Conservation (phyloP, 2,113 vertebrate genomes). For the Argyrosomus japonicus region DNA sequence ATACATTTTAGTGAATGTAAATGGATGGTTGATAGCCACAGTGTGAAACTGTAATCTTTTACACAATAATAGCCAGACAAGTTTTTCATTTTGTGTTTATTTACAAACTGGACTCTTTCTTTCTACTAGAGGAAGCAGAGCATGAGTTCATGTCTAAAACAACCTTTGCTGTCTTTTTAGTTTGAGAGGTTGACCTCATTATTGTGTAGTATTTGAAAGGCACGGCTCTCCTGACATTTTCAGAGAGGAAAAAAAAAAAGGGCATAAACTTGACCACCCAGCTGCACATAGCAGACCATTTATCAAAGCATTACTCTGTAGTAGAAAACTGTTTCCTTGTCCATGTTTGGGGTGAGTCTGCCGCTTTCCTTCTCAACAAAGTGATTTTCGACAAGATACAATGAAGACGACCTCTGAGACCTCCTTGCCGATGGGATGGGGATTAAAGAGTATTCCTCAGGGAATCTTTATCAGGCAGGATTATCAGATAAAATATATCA, state of each 20-base stretch:
- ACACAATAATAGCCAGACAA: not conserved
- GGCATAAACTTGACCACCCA: conserved; percentile 25
- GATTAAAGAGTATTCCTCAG: conserved; percentile 70
- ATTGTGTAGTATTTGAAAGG: conserved; percentile 2
- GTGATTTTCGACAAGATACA: conserved; percentile 42
- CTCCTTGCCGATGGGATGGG: conserved; percentile 49
- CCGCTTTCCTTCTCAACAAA: conserved; percentile 28
- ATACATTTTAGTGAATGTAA: conserved; percentile 11
- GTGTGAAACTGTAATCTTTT: not conserved
- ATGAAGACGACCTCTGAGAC: conserved; percentile 44
- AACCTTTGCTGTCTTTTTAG: not conserved
- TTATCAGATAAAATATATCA: conserved; percentile 82
- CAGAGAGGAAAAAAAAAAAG: not conserved
- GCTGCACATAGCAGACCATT: conserved; percentile 2
- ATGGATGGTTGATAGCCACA: not conserved
- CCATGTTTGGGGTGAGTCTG: not conserved
- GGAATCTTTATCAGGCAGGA: conserved; percentile 75
- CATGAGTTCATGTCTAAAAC: not conserved
- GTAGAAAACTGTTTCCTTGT: conserved; percentile 1
- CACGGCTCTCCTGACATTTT: conserved; percentile 23
- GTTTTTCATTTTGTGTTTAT: not conserved
- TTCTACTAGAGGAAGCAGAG: not conserved
- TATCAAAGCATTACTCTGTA: conserved; percentile 8
- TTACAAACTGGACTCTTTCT: not conserved
- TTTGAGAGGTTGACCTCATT: conserved; percentile 9